Conservation (phyloP, 2,888 invertebrate species). For the Melinaea menophilus region DNA sequence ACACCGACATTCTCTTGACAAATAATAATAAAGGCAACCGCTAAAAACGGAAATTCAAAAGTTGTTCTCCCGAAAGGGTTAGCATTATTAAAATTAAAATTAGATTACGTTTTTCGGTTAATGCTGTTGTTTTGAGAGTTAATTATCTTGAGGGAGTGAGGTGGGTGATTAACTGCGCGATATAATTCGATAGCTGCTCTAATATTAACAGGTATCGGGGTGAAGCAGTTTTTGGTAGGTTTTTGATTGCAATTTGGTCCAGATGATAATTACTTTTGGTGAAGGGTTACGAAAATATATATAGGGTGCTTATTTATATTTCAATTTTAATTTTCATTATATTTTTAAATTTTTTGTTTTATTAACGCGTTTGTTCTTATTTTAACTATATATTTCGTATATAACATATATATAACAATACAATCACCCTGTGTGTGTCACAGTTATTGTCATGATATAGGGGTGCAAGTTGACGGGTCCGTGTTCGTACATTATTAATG, state of each 20-base stretch:
- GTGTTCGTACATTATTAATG: conserved; percentile 56
- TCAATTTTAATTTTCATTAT: not conserved
- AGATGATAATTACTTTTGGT: conserved; percentile 74
- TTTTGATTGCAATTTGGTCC: conserved; percentile 74
- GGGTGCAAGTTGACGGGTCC: conserved; percentile 52
- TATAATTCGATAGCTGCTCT: conserved; percentile 70
- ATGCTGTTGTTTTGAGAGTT: conserved; percentile 59
- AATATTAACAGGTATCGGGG: conserved; percentile 67
- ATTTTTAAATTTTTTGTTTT: too few species aligned
- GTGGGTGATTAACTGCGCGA: conserved; percentile 50
- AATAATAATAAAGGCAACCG: conserved; percentile 40
- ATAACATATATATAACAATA: conserved; percentile 4
- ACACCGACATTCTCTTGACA: conserved; percentile 33
- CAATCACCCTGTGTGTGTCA: conserved; percentile 50
- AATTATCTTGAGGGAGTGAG: conserved; percentile 56
- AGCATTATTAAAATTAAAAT: conserved; percentile 72
- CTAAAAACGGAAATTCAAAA: conserved; percentile 49
- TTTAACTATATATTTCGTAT: not conserved
- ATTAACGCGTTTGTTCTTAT: too few species aligned
- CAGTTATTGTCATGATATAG: conserved; percentile 62
- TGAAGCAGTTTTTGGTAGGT: conserved; percentile 70
- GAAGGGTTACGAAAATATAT: conserved; percentile 57
- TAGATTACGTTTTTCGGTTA: conserved; percentile 69
- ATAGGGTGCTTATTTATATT: conserved; percentile 38
- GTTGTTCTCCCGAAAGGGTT: conserved; percentile 50